These are phyloP conservation scores for Tyria jacobaeae DNA, from an alignment of 2,888 invertebrate species.

Conservation along the genomic window DNA sequence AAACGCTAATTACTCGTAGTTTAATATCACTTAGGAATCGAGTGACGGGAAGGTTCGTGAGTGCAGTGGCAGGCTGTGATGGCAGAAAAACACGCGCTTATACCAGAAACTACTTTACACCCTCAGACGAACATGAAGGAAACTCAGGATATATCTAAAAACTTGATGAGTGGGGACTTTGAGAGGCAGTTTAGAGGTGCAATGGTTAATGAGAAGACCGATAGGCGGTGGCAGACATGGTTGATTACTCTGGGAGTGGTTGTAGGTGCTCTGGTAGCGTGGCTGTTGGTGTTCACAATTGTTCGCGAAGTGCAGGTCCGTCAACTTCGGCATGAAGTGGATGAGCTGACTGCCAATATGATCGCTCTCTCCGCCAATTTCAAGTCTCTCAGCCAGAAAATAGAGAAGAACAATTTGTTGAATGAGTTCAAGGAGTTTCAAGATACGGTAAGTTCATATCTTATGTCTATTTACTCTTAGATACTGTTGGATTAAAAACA, in stretches of 20 bases:
- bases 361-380: conserved; percentile 72
- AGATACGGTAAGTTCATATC: conserved; percentile 72
- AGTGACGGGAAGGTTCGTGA: conserved; percentile 57
- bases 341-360: conserved; percentile 74
- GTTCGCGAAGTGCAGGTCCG: conserved; percentile 73
- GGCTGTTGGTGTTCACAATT: conserved; percentile 72
- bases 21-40: conserved; percentile 46
- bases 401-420: conserved; percentile 70
- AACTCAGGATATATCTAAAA: conserved; percentile 77
- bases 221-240: conserved; percentile 61
- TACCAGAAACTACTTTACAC: conserved; percentile 69
- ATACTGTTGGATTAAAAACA: conserved; percentile 25
- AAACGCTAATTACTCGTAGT: conserved; percentile 61
- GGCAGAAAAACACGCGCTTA: conserved; percentile 78
- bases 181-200: conserved; percentile 72
- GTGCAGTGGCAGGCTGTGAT: conserved; percentile 72
- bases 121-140: conserved; percentile 74
- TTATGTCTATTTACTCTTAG: conserved; percentile 12
- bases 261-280: conserved; percentile 62
- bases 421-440: conserved; percentile 74
- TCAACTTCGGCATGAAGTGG: conserved; percentile 70
- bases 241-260: conserved; percentile 58
- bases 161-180: conserved; percentile 80
- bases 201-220: conserved; percentile 60
- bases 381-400: conserved; percentile 71